Evolutionary conservation across 30 jellyfish, hydroid and myxozoan genomes (phyloP).

Genomic region (Sanderia malayensis): DNA sequence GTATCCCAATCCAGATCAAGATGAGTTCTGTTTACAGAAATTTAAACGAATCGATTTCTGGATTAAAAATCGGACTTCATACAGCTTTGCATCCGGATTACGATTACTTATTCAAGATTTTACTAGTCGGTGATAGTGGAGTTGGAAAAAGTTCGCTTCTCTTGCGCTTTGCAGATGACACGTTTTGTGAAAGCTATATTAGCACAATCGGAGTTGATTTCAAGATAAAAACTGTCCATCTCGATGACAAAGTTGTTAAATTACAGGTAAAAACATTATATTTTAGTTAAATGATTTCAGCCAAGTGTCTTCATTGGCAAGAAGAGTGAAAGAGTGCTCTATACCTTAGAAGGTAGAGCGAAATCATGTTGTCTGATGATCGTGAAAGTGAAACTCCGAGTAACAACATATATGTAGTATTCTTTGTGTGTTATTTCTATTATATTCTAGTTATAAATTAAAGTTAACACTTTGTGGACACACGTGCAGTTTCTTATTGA

Average conservation of each 20-base stretch:
- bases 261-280: constrained; percentile 71
- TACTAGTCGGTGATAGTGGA: constrained; percentile 83
- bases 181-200: constrained; percentile 63
- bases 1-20: no score
- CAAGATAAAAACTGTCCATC: constrained; percentile 65
- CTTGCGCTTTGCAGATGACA: constrained; percentile 72
- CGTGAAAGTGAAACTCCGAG: no score
- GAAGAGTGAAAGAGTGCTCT: no score
- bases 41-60: constrained; percentile 43
- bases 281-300: no score
- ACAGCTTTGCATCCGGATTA: constrained; percentile 76
- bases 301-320: no score
- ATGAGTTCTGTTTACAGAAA: constrained; percentile 3
- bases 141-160: constrained; percentile 76
- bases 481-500: no score
- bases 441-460: no score
- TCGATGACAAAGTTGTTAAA: constrained; percentile 75
- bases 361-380: no score
- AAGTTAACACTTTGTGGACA: no score
- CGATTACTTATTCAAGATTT: constrained; percentile 74
- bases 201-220: constrained; percentile 91
- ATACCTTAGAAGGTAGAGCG: no score
- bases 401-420: no score
- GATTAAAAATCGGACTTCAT: constrained; percentile 51
- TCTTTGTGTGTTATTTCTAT: no score